These are phyloP conservation scores for Ranitomeya variabilis DNA, from an alignment of 2,113 vertebrate genomes.

Conservation along the genomic window DNA sequence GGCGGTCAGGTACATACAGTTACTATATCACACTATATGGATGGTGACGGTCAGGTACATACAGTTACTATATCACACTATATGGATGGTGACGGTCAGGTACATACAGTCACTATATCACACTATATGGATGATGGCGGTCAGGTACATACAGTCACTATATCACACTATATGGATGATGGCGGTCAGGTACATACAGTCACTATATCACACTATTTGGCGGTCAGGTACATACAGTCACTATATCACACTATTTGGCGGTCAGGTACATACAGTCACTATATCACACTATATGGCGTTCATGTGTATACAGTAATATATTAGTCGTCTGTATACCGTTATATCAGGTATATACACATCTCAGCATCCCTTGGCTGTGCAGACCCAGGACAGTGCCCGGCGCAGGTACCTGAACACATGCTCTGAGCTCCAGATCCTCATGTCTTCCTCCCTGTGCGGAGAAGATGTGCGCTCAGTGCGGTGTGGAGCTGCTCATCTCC, in stretches of 20 bases:
- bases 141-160: background rate
- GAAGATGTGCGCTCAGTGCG: background rate
- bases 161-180: background rate
- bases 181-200: background rate
- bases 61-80: background rate
- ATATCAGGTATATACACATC: background rate
- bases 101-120: background rate
- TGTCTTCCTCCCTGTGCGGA: constrained; percentile 53
- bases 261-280: background rate
- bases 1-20: background rate
- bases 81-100: background rate
- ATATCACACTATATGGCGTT: background rate
- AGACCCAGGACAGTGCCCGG: background rate
- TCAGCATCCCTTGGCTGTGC: too few relatives aligned
- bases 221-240: background rate
- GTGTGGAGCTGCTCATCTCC: background rate
- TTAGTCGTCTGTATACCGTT: too few relatives aligned
- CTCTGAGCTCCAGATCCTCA: constrained; percentile 79
- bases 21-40: background rate
- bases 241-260: background rate
- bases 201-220: background rate
- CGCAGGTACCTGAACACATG: constrained; percentile 73
- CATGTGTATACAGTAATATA: too few relatives aligned
- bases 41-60: background rate
- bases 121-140: background rate